Base-by-base conservation (phyloP, 2,113 vertebrate genomes). In the Zosterops hypoxanthus region DNA sequence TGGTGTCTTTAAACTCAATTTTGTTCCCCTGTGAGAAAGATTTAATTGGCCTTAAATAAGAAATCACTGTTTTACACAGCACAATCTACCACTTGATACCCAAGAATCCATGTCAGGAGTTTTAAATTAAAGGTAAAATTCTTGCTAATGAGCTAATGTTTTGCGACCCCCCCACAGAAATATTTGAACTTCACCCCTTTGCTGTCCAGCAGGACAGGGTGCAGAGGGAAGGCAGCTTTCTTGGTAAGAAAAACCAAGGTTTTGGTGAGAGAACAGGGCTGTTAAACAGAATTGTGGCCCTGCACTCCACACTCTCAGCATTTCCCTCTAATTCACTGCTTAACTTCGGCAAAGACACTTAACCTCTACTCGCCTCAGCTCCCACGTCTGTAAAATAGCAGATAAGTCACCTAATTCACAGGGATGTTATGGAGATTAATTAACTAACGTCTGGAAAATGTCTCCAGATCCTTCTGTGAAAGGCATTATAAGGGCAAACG, bases 371-470 rank as follows among this genome's bases (percentile, higher is more conserved):
- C 4, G 57, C 94, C 91, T 95, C 94, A 46, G 94, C 60, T 96
- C 87, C 29, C 92, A 55, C 64, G 1, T 75, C 94, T 94, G 94
- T 92, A 90, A 93, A 96, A 78, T 3, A 95, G 95, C 4, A 97
- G 96, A 96, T 96, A 96, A 96, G 95, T 96, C 93, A 94, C 94
- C 96, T 96, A 91, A 95, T 95, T 94, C 95, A 65, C 75, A 31
- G 89, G 95, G 91, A 95, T 95, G 95, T 94, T 96, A 96, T 91
- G 87, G 94, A 96, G 94, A 97, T 96, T 96, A 97, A 97, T 95
- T 97, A 96, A 92, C 90, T 78, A 96, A 95, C 20, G 76, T 73
- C 85, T 94, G 90, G 94, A 96, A 96, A 96, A 92, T 68, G 92
- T 77, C 93, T 95, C 72, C 66, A 57, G 93, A 96, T 94, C 93